Evolutionary conservation across 2,797 vertebrate genomes (phyloP).

Genomic region (Micrastur ruficollis): DNA sequence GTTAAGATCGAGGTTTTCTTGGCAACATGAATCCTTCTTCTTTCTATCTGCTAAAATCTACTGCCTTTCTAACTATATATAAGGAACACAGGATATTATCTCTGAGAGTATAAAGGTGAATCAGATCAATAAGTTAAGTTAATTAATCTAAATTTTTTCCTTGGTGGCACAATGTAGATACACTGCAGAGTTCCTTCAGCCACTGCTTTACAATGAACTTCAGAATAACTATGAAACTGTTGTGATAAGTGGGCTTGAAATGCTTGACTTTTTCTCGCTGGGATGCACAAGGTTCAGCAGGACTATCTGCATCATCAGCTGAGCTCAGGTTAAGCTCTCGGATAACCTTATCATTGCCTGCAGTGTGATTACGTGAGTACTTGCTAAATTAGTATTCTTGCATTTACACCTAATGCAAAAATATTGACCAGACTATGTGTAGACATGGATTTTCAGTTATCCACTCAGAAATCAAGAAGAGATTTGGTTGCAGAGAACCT

Average conservation of each 20-base stretch:
- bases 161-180: background rate
- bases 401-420: background rate
- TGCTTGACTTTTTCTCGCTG: background rate
- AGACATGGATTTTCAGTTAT: background rate
- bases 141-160: background rate
- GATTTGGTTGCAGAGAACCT: background rate
- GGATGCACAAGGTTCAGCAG: background rate
- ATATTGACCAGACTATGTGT: background rate
- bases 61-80: background rate
- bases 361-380: background rate
- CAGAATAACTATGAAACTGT: background rate
- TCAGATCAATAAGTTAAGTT: background rate
- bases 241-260: background rate
- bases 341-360: background rate
- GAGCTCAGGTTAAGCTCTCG: background rate
- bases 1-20: background rate
- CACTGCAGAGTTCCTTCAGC: background rate
- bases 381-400: background rate
- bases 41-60: background rate
- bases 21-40: background rate
- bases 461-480: background rate
- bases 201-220: background rate
- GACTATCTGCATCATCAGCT: fast-evolving
- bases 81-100: background rate
- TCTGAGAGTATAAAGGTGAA: background rate